phyloP scores from a whole-genome alignment of 2,797 vertebrate genomes.

The Notolabrus celidotus region DNA sequence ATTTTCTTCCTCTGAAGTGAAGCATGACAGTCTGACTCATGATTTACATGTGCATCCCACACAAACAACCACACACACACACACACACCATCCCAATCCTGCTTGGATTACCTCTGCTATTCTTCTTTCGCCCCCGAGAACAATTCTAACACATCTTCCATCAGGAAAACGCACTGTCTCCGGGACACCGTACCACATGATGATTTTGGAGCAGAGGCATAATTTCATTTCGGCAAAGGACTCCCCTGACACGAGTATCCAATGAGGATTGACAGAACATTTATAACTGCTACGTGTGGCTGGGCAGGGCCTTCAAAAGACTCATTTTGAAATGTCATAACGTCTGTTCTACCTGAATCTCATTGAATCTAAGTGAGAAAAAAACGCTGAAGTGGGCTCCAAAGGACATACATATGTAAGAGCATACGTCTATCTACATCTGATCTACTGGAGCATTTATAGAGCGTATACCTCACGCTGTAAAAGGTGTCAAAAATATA shows the following conservation, averaged over 20 bases:
- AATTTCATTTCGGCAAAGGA: constrained; percentile 76
- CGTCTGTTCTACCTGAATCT: constrained; percentile 52
- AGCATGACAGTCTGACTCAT: constrained; percentile 60
- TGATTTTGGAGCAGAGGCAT: constrained; percentile 69
- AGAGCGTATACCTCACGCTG: constrained; percentile 15
- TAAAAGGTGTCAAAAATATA: constrained; percentile 23
- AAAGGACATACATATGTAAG: constrained; percentile 60
- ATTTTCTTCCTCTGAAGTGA: constrained; percentile 49
- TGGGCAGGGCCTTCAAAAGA: constrained; percentile 61
- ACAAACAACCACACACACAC: constrained; percentile 31
- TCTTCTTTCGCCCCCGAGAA: constrained; percentile 58
- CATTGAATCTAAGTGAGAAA: constrained; percentile 45
- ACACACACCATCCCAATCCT: constrained; percentile 28
- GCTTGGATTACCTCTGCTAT: constrained; percentile 48
- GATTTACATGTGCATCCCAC: constrained; percentile 61
- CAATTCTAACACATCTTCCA: constrained; percentile 60
- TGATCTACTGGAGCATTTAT: constrained; percentile 28
- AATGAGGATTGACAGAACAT: constrained; percentile 75
- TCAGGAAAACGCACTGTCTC: constrained; percentile 57
- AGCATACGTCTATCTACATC: constrained; percentile 36
- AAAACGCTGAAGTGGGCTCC: constrained; percentile 57
- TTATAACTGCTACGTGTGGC: constrained; percentile 69
- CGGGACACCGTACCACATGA: constrained; percentile 63
- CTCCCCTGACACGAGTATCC: constrained; percentile 71
- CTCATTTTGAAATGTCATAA: constrained; percentile 70